Base-by-base conservation (phyloP, 1,140 invertebrate genomes). In the Orchesella cincta region DNA sequence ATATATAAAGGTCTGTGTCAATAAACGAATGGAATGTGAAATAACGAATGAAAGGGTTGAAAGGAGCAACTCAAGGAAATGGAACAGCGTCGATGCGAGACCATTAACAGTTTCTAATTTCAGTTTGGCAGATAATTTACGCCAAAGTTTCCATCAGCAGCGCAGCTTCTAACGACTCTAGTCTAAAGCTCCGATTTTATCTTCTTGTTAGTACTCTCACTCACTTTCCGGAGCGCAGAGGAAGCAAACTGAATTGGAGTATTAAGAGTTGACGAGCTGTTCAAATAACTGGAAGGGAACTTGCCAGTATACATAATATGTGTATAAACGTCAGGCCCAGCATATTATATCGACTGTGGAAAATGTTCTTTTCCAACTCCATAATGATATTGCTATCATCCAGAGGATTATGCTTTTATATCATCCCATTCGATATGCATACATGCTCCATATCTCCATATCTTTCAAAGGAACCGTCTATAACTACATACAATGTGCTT, bases 91-190 rank as follows among this genome's bases (percentile, higher is more conserved):
- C 80, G 80, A 81, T 81, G 80, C 81, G 80, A 77, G 80, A 79
- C 80, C 78, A 81, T 81, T 81, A 81, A 81, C 81, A 81, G 81
- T 81, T 80, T 80, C 77, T 80, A 80, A 78, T 80, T 80, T 80
- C 75, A 78, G 78, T 81, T 81, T 81, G 81, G 78, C 81, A 81
- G 81, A 81, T 81, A 81, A 81, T 81, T 81, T 80, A 80, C 78
- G 81, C 78, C 76, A 75, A 72, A 73, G 80, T 81, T 78, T 81
- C 78, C 81, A 81, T 81, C 81, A 81, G 74, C 78, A 79, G 73
- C 76, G 75, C 73, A 80, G 74, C 78, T 80, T 75, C 79, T 67
- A 67, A 67, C 62, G 62, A 67, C 62, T 29, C 23, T 67, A 67
- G 62, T 67, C 80, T 77, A 73, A 78, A 78, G 71, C 71, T 77